Percentiles rank a stretch among this genome's conserved stretches.
Evolutionary conservation across 2,888 invertebrate species (phyloP).

Genomic region (Myathropa florea): DNA sequence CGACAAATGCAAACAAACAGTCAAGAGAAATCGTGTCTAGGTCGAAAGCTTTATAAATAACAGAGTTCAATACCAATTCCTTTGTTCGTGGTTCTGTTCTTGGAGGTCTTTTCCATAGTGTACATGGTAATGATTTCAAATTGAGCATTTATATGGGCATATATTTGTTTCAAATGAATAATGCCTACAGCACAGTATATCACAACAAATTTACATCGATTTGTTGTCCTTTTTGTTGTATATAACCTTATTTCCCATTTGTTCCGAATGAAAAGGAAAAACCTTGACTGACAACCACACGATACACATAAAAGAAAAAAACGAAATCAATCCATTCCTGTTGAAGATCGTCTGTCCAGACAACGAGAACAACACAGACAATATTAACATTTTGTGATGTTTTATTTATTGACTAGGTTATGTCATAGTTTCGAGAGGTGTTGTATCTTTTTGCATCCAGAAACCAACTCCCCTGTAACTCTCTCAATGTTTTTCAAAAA

Average conservation of each 20-base stretch:
- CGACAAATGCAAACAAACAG: conserved; percentile 15
- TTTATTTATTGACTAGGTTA: conserved; percentile 63
- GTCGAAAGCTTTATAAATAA: conserved; percentile 46
- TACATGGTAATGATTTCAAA: conserved; percentile 64
- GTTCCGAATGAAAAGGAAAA: conserved; percentile 22
- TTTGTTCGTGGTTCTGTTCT: conserved; percentile 44
- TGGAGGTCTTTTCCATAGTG: conserved; percentile 37
- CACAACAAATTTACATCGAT: conserved; percentile 49
- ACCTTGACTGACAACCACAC: conserved; percentile 6
- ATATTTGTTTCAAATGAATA: conserved; percentile 60
- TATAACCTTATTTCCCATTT: conserved; percentile 30
- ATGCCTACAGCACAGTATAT: conserved; percentile 37
- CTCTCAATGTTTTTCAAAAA: background rate
- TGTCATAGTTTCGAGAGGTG: conserved; percentile 50
- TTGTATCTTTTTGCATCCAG: background rate
- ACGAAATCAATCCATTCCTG: background rate
- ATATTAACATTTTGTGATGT: conserved; percentile 50
- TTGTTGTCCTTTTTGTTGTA: conserved; percentile 38
- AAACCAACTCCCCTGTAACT: background rate
- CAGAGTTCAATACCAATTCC: conserved; percentile 56
- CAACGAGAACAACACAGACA: conserved; percentile 10
- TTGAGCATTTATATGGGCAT: conserved; percentile 67
- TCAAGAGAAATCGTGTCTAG: conserved; percentile 56
- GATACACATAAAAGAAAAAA: background rate
- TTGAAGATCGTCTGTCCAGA: conserved; percentile 15